Base-by-base conservation (phyloP, 1,140 invertebrate genomes). In the Lethrus apterus region DNA sequence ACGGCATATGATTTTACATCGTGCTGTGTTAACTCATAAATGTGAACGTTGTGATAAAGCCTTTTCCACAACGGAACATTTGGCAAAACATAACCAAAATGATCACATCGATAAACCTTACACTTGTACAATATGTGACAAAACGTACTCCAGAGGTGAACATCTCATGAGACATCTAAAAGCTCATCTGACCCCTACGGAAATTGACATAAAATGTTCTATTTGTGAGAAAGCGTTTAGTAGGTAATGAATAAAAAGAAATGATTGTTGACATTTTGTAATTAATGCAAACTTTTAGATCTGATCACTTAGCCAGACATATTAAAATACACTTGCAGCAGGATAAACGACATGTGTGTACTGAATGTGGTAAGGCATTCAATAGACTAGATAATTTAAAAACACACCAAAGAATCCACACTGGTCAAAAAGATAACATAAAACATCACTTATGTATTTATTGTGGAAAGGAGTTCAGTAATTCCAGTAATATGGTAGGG, bases 91-190 rank as follows among this genome's bases (percentile, higher is more conserved):
- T 57, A 68, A 77, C 13, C 65, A 78, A 47, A 70, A 76, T 44
- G 77, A 80, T 55, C 80, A 79, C 29, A 77, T 77, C n/a, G 76
- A 80, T 52, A 76, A 76, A 56, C 78, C 79, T 0, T 79, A 76
- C 48, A 72, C 72, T 51, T 79, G 78, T 56, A 71, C 70, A 47
- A 73, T 72, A 38, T 80, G 78, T 52, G 60, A 66, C 33, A 69
- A 77, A 50, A 62, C 56, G 4, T 70, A 67, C 46, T 56, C 51
- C 38, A 58, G 63, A 34, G 62, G 63, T 2, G 64, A 67, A 49
- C 63, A 68, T 47, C 48, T 67, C 2, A 67, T 66, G 40, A 51
- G 65, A 10, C 80, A 81, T 50, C 49, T 67, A 10, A 65, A 65
- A 42, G 51, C 58, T 2, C 65, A 67, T 47, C 50, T 59, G 40